Conservation (phyloP, 2,888 invertebrate genomes). For the Melinopterus prodromus region DNA sequence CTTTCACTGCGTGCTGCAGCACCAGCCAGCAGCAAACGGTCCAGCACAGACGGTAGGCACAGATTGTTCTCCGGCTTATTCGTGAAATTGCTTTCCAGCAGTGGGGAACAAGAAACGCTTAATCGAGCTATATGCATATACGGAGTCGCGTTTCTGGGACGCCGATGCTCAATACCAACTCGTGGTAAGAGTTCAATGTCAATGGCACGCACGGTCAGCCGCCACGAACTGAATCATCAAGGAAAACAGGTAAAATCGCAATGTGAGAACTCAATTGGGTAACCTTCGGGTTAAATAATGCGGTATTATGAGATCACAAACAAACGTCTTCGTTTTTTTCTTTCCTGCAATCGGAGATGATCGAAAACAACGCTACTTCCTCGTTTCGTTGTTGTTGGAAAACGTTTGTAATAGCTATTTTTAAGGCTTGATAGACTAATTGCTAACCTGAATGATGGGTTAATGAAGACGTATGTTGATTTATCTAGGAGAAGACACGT, state of each 20-base stretch:
- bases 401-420: neutral
- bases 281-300: neutral
- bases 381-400: neutral
- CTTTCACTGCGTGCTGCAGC: neutral
- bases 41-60: neutral
- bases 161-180: conserved; percentile 15
- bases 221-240: neutral
- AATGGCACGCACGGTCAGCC: neutral
- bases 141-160: conserved; percentile 16
- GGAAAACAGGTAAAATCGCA: neutral
- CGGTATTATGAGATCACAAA: neutral
- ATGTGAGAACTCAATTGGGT: neutral
- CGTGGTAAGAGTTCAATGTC: neutral
- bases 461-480: neutral
- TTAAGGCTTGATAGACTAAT: neutral
- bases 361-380: neutral
- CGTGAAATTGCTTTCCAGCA: conserved; percentile 21
- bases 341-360: neutral
- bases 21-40: conserved; percentile 9
- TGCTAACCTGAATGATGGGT: neutral
- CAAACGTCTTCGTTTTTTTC: neutral
- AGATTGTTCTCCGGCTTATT: conserved; percentile 19
- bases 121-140: neutral
- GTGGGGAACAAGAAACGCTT: conserved; percentile 10
- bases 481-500: neutral